These are phyloP conservation scores for Mythimna loreyi DNA, from an alignment of 2,888 invertebrate genomes.

Conservation along the genomic window DNA sequence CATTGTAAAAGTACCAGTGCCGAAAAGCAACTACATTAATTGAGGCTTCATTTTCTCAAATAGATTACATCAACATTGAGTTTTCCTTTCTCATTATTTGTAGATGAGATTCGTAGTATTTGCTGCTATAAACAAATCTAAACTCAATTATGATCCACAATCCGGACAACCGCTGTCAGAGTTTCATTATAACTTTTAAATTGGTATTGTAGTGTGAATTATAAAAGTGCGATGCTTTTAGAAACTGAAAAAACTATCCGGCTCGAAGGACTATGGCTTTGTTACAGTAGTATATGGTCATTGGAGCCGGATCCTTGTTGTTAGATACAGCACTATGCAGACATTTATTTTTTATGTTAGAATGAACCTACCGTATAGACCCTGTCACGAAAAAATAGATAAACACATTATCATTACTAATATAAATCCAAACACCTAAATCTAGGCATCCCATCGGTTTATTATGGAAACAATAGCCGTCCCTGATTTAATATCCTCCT, in stretches of 20 bases:
- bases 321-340: background rate
- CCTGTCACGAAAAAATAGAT: background rate
- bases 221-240: background rate
- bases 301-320: too few species aligned
- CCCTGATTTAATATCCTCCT: slow-evolving; percentile 48
- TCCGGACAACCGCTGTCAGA: too few species aligned
- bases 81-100: background rate
- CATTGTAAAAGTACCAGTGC: background rate
- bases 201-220: background rate
- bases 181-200: background rate
- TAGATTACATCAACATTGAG: background rate
- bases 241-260: background rate
- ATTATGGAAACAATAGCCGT: slow-evolving; percentile 36
- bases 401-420: background rate
- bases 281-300: too few species aligned
- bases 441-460: slow-evolving; percentile 3
- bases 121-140: background rate
- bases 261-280: background rate
- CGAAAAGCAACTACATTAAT: background rate
- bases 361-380: too few species aligned
- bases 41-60: background rate
- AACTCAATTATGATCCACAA: background rate
- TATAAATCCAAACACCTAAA: background rate
- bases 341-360: background rate
- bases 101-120: background rate